Conservation (phyloP, 2,797 vertebrate species). For the Manis javanica region DNA sequence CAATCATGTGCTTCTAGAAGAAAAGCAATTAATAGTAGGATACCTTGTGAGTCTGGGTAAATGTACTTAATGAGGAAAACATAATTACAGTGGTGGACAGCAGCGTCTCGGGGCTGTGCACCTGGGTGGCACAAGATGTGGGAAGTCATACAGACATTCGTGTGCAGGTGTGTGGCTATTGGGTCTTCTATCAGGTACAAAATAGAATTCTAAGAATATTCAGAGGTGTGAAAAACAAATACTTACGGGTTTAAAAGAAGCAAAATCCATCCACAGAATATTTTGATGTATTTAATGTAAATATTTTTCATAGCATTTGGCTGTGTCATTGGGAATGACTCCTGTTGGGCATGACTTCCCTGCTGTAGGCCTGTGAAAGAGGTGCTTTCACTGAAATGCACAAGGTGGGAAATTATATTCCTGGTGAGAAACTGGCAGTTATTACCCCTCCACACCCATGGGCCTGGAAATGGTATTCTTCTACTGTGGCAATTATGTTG, state of each 20-base stretch:
- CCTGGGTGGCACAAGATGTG: background rate
- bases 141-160: background rate
- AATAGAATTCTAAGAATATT: background rate
- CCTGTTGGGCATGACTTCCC: background rate
- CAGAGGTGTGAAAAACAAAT: background rate
- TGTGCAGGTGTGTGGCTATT: background rate
- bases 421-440: slow-evolving; percentile 4
- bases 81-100: background rate
- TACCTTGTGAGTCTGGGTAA: background rate
- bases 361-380: background rate
- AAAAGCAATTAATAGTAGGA: background rate
- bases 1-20: background rate
- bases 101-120: background rate
- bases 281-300: background rate
- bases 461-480: slow-evolving; percentile 57
- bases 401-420: slow-evolving; percentile 55
- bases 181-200: background rate
- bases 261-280: background rate
- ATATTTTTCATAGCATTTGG: slow-evolving; percentile 52
- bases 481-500: slow-evolving; percentile 66
- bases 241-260: background rate
- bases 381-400: slow-evolving; percentile 7
- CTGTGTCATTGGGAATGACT: background rate
- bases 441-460: background rate
- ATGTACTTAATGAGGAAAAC: background rate